These are phyloP conservation scores for Catharus fuscescens DNA, from an alignment of 2,113 vertebrate genomes.

Conservation along the genomic window DNA sequence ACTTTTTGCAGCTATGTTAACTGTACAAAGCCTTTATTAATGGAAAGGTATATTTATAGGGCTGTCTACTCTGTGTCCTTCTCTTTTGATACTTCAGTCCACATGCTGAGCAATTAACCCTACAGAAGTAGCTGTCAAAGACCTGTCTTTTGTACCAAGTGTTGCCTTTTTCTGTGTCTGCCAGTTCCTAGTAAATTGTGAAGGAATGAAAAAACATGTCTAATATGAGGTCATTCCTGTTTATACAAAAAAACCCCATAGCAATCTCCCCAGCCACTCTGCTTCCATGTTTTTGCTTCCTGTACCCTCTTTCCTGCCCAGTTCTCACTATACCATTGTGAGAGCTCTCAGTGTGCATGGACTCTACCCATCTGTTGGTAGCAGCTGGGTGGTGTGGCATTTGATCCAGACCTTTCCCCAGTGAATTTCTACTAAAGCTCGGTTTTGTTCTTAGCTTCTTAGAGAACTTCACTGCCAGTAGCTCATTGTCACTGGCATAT, in stretches of 20 bases:
- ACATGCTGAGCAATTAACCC: neutral
- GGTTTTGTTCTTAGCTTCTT: neutral
- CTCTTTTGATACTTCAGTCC: neutral
- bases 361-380: neutral
- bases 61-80: neutral
- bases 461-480: neutral
- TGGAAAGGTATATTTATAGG: neutral
- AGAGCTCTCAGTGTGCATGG: neutral
- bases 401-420: neutral
- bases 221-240: neutral
- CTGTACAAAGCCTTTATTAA: neutral
- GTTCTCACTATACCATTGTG: neutral
- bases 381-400: neutral
- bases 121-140: neutral
- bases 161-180: neutral
- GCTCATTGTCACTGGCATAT: neutral
- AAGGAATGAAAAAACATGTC: neutral
- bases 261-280: neutral
- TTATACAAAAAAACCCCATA: neutral
- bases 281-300: neutral
- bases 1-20: neutral
- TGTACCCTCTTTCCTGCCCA: neutral
- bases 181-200: neutral
- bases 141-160: neutral
- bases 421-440: neutral